Evolutionary conservation across 2,113 vertebrate species (phyloP), one percentile per base, ranked within the genome.

Genomic region (Lucifuga dentata): DNA sequence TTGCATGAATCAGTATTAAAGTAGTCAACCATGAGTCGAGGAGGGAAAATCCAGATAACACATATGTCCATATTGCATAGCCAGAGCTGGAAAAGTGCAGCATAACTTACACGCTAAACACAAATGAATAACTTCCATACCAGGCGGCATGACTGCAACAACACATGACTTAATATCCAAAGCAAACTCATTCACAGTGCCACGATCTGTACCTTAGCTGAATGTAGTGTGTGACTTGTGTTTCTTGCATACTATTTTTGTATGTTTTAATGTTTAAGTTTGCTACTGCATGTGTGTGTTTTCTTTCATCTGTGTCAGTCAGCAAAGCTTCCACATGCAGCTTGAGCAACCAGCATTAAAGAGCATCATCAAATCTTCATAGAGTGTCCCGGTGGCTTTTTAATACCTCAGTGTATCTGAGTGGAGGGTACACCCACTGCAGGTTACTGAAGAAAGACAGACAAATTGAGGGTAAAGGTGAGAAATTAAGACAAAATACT

Each of bases 1-100:
- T 71, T 36, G 39, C 19, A 49, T 41, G 19, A 48, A 36, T 26
- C 38, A 63, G 53, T 11, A 51, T 10, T 48, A 62, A 38, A 35
- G 38, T 50, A 21, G 12, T 44, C 45, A 23, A 1, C 35, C 17
- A 44, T 33, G n/a, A 65, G 39, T 76, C 44, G 40, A 57, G 38
- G 41, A 51, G 26, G 65, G 19, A 40, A 73, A 63, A n/a, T n/a
- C n/a, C 17, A 24, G 43, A 21, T 1, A 50, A 62, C 56, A 38
- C 33, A 2, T 26, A 40, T 23, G 32, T 78, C 44, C 38, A 21
- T 82, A 76, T 88, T 88, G 89, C 87, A 86, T 84, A 87, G 68
- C 71, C 80, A 57, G 45, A 79, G 50, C 62, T 72, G 58, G 48
- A 48, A 68, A 53, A 57, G 58, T 48, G 43, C 53, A 49, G 46